A percentile compares a stretch with the other conserved stretches of the same genome.
phyloP scores from a whole-genome alignment of 2,888 invertebrate genomes.

The Lasioglossum lativentre region DNA sequence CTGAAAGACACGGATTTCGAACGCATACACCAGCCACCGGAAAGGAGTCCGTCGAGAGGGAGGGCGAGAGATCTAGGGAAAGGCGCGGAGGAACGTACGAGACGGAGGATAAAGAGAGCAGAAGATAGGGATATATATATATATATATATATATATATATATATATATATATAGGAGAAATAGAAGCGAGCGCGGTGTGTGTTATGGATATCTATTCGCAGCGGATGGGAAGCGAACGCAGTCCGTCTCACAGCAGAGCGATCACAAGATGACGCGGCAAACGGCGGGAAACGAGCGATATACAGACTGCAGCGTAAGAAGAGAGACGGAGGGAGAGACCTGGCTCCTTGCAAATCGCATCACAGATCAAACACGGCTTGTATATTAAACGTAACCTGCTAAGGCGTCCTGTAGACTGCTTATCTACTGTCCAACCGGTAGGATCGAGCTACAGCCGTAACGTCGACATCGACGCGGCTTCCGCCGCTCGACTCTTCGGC shows the following conservation, averaged over 20 bases:
- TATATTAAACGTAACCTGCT: slow-evolving; percentile 82
- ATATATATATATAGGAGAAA: slow-evolving; percentile 39
- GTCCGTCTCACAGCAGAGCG: slow-evolving; percentile 83
- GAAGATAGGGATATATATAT: slow-evolving; percentile 31
- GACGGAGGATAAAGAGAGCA: slow-evolving; percentile 33
- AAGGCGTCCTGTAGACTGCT: slow-evolving; percentile 70
- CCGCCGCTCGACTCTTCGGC: slow-evolving; percentile 8
- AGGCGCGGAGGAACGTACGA: slow-evolving; percentile 31
- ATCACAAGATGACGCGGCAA: slow-evolving; percentile 83
- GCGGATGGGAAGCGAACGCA: slow-evolving; percentile 76
- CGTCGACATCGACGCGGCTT: neutral
- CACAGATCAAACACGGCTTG: slow-evolving; percentile 84
- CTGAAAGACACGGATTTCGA: slow-evolving; percentile 78
- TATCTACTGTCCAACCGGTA: slow-evolving; percentile 72
- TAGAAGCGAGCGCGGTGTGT: slow-evolving; percentile 56
- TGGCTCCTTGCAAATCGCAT: slow-evolving; percentile 82
- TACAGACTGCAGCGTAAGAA: slow-evolving; percentile 51
- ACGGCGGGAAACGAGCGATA: slow-evolving; percentile 72
- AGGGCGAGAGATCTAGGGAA: slow-evolving; percentile 56
- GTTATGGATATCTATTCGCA: slow-evolving; percentile 74
- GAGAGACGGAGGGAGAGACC: slow-evolving; percentile 24
- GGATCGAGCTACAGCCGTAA: slow-evolving; percentile 35
- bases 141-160: neutral
- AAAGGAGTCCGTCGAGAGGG: slow-evolving; percentile 65
- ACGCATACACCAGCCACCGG: slow-evolving; percentile 64